A percentile compares a stretch with the other conserved stretches of the same genome.
Conservation (phyloP, 2,888 invertebrate genomes). For the Cheilosia pagana region DNA sequence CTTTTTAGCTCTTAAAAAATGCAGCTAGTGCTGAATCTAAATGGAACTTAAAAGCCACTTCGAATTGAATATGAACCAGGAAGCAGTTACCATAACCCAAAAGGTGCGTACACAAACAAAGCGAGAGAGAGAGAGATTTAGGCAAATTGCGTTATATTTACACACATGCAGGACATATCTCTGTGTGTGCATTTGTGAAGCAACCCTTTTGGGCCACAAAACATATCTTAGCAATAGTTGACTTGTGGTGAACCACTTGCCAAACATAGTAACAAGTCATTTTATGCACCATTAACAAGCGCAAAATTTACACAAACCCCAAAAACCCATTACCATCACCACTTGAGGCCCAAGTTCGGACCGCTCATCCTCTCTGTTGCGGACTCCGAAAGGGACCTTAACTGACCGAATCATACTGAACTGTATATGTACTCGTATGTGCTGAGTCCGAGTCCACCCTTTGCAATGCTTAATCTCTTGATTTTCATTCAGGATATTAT, state of each 20-base stretch:
- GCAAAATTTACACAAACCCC: slow-evolving; percentile 75
- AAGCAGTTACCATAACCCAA: slow-evolving; percentile 20
- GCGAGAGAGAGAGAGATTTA: not conserved
- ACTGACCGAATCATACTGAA: slow-evolving; percentile 34
- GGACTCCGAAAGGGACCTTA: slow-evolving; percentile 7
- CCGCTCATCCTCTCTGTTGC: slow-evolving; percentile 16
- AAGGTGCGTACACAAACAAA: slow-evolving; percentile 20
- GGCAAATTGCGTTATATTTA: not conserved
- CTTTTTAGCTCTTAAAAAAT: slow-evolving; percentile 50
- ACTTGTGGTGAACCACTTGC: slow-evolving; percentile 76
- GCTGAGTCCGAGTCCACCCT: slow-evolving; percentile 4
- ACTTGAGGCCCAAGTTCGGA: slow-evolving; percentile 39
- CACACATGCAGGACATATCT: not conserved
- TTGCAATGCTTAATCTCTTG: slow-evolving; percentile 72
- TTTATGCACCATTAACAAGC: slow-evolving; percentile 77
- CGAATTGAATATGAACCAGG: slow-evolving; percentile 62
- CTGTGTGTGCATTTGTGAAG: slow-evolving; percentile 74
- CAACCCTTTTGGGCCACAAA: slow-evolving; percentile 76
- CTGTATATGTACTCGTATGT: not conserved
- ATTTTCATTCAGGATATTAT: slow-evolving; percentile 74
- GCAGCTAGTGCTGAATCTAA: slow-evolving; percentile 47
- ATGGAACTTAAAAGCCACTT: slow-evolving; percentile 60
- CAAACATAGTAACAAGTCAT: slow-evolving; percentile 77
- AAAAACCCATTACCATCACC: slow-evolving; percentile 75
- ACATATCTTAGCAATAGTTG: slow-evolving; percentile 74